Conservation (phyloP, 2,888 invertebrate genomes). For the Melipona bicolor region DNA sequence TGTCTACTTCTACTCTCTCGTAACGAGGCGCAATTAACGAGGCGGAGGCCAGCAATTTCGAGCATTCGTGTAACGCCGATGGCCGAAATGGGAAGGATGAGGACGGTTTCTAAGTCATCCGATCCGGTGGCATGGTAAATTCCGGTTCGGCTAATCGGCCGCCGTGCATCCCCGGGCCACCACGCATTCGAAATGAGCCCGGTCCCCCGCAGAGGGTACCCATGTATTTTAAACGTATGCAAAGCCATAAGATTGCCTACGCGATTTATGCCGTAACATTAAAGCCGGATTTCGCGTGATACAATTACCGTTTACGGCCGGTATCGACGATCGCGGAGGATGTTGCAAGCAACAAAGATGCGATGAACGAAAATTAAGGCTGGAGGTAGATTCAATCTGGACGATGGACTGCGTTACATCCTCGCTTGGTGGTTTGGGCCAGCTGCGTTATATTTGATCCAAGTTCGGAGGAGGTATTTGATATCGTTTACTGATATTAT, state of each 20-base stretch:
- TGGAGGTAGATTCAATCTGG: conserved; percentile 14
- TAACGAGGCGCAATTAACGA: conserved; percentile 75
- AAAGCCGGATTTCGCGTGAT: conserved; percentile 42
- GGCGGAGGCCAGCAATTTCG: conserved; percentile 70
- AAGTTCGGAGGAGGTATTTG: too few species aligned
- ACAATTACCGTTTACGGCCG: conserved; percentile 40
- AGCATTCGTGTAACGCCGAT: conserved; percentile 58
- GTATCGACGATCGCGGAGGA: neutral
- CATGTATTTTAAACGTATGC: conserved; percentile 61
- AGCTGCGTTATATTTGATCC: neutral
- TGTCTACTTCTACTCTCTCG: conserved; percentile 55
- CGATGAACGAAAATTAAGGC: conserved; percentile 26
- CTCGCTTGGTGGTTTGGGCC: neutral
- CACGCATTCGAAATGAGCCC: conserved; percentile 57
- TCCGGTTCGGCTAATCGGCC: conserved; percentile 56
- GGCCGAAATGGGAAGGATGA: neutral
- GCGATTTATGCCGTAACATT: conserved; percentile 63
- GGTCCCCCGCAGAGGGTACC: conserved; percentile 46
- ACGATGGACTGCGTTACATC: neutral
- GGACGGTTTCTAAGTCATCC: conserved; percentile 65
- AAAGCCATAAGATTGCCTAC: conserved; percentile 52
- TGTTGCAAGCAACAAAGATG: neutral
- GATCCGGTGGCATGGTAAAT: conserved; percentile 38
- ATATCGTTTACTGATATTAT: too few species aligned
- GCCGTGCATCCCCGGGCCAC: conserved; percentile 49